These are phyloP conservation scores for Stenchaetothrips biformis DNA, from an alignment of 2,888 invertebrate species.

Conservation along the genomic window DNA sequence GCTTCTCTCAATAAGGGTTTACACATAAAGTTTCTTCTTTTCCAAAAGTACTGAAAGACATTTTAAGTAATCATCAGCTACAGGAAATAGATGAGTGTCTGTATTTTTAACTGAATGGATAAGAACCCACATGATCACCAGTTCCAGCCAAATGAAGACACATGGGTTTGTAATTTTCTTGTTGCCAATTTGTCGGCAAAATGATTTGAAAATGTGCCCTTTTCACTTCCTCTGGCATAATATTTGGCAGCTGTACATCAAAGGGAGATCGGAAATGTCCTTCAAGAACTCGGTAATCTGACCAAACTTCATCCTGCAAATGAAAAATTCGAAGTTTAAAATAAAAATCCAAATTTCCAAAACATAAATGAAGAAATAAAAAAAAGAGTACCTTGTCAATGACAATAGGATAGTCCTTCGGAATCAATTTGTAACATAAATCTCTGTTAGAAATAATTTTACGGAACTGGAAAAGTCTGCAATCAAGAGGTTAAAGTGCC, in stretches of 20 bases:
- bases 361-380: constrained; percentile 27
- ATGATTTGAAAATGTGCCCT: constrained; percentile 81
- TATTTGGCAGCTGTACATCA: constrained; percentile 72
- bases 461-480: constrained; percentile 84
- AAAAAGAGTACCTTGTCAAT: constrained; percentile 67
- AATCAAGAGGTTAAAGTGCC: constrained; percentile 45
- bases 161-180: constrained; percentile 66
- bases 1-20: constrained; percentile 83
- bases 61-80: constrained; percentile 29
- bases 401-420: constrained; percentile 75
- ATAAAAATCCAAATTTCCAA: constrained; percentile 14
- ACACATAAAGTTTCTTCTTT: constrained; percentile 82
- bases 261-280: constrained; percentile 86
- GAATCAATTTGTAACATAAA: constrained; percentile 73
- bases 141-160: constrained; percentile 96
- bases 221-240: constrained; percentile 77
- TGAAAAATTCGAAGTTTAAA: background rate
- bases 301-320: constrained; percentile 64
- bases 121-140: constrained; percentile 84
- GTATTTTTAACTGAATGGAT: constrained; percentile 18
- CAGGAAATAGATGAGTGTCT: constrained; percentile 21
- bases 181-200: constrained; percentile 73
- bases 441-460: constrained; percentile 81
- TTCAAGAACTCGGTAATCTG: constrained; percentile 71
- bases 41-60: constrained; percentile 74